Base-by-base conservation (phyloP, 1,140 invertebrate genomes). In the Paralvinella palmiformis region DNA sequence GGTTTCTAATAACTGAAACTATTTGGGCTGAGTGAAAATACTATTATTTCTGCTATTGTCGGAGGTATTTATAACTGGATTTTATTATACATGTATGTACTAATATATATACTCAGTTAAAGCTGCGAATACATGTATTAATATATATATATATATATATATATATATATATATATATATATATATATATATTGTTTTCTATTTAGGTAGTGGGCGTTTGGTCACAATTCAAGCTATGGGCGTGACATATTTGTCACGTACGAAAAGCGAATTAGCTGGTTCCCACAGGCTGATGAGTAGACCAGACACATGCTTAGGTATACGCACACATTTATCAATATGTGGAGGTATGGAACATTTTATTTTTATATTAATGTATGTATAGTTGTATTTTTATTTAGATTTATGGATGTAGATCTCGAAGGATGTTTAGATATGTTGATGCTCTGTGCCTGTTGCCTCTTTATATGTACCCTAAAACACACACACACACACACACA, bases 81-180 rank as follows among this genome's bases (percentile, higher is more conserved):
- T n/a, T n/a, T n/a, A n/a, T n/a, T n/a, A n/a, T n/a, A n/a, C n/a
- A n/a, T n/a, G n/a, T n/a, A n/a, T n/a, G n/a, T n/a, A n/a, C n/a
- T n/a, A n/a, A n/a, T n/a, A n/a, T n/a, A n/a, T n/a, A n/a, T n/a
- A n/a, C n/a, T n/a, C n/a, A n/a, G n/a, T n/a, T n/a, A n/a, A n/a
- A n/a, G n/a, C n/a, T n/a, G n/a, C n/a, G n/a, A n/a, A 41, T 41
- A 13, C 37, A 50, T 50, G 27, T 50, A 50, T 50, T 22, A 22
- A 50, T 50, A 50, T 50, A 50, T 50, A 50, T 50, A 50, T 50
- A 50, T 17, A 50, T 50, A 17, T 50, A 50, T 50, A 50, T 17
- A 50, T 17, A 50, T 17, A 50, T 17, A 5, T 50, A 50, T 17
- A 50, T 5, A 50, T 17, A 5, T 50, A 50, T 17, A 50, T 50